Conservation (phyloP, 2,888 invertebrate genomes). For the Spisula subtruncata region DNA sequence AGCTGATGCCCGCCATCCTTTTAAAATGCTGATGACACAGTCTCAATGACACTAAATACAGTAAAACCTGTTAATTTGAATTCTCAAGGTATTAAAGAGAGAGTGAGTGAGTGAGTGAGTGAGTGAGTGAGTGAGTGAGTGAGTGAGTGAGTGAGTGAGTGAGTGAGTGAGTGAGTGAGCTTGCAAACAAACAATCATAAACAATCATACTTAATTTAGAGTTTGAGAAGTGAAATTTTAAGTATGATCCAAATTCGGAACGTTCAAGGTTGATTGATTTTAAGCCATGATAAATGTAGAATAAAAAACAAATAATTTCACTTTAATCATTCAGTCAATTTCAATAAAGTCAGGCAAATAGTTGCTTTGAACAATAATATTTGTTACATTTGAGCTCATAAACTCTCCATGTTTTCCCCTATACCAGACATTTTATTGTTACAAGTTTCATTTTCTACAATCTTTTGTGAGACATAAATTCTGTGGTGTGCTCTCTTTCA, state of each 20-base stretch:
- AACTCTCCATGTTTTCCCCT: constrained; percentile 46
- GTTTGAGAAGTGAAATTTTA: too few species aligned
- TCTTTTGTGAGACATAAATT: constrained; percentile 34
- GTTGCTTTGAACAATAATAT: constrained; percentile 10
- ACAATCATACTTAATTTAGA: too few species aligned
- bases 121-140: too few species aligned
- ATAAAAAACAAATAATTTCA: neutral
- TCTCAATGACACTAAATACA: too few species aligned
- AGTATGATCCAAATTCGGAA: neutral
- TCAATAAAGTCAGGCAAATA: neutral
- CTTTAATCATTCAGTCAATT: neutral
- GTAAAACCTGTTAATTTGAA: too few species aligned
- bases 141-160: too few species aligned
- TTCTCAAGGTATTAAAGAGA: too few species aligned
- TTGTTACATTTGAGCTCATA: constrained; percentile 21
- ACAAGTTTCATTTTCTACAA: constrained; percentile 36
- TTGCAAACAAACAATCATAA: too few species aligned
- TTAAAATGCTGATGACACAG: too few species aligned
- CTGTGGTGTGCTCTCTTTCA: neutral
- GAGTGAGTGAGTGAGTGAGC: too few species aligned
- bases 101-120: too few species aligned
- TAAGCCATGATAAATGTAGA: neutral
- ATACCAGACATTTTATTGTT: constrained; percentile 35
- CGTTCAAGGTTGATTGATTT: neutral
- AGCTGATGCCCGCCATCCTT: too few species aligned